Conservation (phyloP, 2,113 vertebrate genomes). For the Piaya cayana region DNA sequence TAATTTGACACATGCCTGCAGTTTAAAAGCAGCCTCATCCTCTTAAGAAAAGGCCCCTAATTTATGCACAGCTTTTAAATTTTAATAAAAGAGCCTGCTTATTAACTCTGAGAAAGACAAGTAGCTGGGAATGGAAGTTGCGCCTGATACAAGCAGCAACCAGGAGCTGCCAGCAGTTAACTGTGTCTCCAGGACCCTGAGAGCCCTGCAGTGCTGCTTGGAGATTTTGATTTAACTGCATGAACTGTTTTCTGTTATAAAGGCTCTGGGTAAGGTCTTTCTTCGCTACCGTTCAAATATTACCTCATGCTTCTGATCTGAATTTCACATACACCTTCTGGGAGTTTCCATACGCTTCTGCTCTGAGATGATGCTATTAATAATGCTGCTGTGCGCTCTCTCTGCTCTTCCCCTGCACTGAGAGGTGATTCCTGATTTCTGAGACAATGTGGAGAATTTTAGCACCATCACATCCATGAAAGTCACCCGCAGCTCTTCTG, state of each 20-base stretch:
- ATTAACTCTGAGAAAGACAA: neutral
- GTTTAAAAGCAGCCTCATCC: conserved; percentile 36
- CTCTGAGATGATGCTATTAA: conserved; percentile 3
- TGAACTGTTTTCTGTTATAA: conserved; percentile 29
- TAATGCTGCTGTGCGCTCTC: neutral
- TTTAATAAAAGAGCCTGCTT: conserved; percentile 12
- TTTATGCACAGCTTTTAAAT: conserved; percentile 40
- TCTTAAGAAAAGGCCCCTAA: conserved; percentile 26
- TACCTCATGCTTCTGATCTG: conserved; percentile 52
- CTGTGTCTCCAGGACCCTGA: neutral
- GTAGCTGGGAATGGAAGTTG: conserved; percentile 37
- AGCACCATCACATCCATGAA: neutral
- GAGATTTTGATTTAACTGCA: conserved; percentile 42
- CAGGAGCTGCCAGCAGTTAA: conserved; percentile 57
- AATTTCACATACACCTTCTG: conserved; percentile 31
- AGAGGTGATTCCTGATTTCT: neutral
- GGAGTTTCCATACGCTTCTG: conserved; percentile 17
- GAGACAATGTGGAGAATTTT: neutral
- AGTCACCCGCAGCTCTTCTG: neutral
- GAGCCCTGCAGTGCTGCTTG: conserved; percentile 48
- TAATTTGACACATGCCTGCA: conserved; percentile 53
- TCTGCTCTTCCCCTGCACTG: neutral
- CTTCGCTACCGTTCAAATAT: neutral
- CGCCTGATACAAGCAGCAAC: conserved; percentile 23
- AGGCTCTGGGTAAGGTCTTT: conserved; percentile 25